phyloP scores from a whole-genome alignment of 1,140 invertebrate genomes.

The Aphidius ervi region DNA sequence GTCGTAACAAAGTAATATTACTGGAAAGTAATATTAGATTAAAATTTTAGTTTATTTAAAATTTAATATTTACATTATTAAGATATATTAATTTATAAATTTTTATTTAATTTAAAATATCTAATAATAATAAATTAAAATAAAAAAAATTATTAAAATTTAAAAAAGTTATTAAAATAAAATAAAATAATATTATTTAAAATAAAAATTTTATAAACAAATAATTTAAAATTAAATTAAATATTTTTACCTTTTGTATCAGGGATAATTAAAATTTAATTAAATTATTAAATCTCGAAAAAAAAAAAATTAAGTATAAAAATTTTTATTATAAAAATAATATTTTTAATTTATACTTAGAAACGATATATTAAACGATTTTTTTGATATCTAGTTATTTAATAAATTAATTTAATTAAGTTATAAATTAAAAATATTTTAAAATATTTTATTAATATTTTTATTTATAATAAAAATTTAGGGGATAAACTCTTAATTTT shows the following conservation, averaged over 20 bases:
- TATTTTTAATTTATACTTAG: conserved; percentile 7
- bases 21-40: conserved; percentile 4
- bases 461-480: conserved; percentile 12
- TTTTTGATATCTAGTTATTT: conserved; percentile 9
- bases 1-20: conserved; percentile 34
- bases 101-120: conserved; percentile 3
- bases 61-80: conserved; percentile 11
- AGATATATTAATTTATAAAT: conserved; percentile 7
- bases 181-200: neutral
- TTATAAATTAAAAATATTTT: neutral
- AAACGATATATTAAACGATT: conserved; percentile 6
- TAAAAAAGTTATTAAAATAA: neutral
- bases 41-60: conserved; percentile 30
- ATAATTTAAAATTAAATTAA: neutral
- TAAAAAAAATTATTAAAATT: neutral
- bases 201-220: neutral
- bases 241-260: conserved; percentile 7
- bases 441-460: neutral
- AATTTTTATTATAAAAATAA: neutral
- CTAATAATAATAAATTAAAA: neutral
- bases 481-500: conserved; percentile 24
- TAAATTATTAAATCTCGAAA: neutral
- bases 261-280: conserved; percentile 1
- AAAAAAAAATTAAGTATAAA: conserved; percentile 8
- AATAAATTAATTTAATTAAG: conserved; percentile 6